These are phyloP conservation scores for Capreolus pygargus DNA, from an alignment of 2,113 vertebrate species.

Conservation along the genomic window DNA sequence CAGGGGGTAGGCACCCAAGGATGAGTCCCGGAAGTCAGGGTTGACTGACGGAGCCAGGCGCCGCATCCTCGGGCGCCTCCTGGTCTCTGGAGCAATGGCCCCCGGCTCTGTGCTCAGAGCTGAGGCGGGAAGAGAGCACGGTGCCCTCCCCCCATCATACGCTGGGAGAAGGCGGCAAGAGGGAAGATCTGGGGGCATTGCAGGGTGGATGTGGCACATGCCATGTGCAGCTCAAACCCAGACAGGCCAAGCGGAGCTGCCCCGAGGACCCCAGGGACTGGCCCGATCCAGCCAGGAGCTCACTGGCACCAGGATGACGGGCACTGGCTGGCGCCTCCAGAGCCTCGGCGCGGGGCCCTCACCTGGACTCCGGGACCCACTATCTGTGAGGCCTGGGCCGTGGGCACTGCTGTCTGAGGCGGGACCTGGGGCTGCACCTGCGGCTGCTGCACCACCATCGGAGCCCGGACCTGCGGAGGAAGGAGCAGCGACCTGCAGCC, in stretches of 20 bases:
- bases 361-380: slow-evolving; percentile 89
- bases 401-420: slow-evolving; percentile 65
- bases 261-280: slow-evolving; percentile 12
- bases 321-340: slow-evolving; percentile 58
- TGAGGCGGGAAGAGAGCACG: fast-evolving
- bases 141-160: neutral
- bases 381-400: slow-evolving; percentile 82
- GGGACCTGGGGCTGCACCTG: slow-evolving; percentile 65
- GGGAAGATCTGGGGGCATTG: slow-evolving; percentile 18
- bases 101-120: neutral
- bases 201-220: neutral
- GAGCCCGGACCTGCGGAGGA: slow-evolving; percentile 76
- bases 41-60: neutral
- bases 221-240: neutral
- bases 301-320: neutral
- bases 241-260: slow-evolving; percentile 40
- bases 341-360: slow-evolving; percentile 77
- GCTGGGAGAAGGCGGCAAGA: slow-evolving; percentile 11
- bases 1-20: neutral
- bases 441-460: slow-evolving; percentile 81
- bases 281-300: neutral
- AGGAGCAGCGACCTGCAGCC: neutral
- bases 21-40: neutral
- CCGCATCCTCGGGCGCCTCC: neutral
- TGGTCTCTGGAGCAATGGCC: neutral